phyloP scores from a whole-genome alignment of 2,797 vertebrate species.

The Bothrops alternatus region DNA sequence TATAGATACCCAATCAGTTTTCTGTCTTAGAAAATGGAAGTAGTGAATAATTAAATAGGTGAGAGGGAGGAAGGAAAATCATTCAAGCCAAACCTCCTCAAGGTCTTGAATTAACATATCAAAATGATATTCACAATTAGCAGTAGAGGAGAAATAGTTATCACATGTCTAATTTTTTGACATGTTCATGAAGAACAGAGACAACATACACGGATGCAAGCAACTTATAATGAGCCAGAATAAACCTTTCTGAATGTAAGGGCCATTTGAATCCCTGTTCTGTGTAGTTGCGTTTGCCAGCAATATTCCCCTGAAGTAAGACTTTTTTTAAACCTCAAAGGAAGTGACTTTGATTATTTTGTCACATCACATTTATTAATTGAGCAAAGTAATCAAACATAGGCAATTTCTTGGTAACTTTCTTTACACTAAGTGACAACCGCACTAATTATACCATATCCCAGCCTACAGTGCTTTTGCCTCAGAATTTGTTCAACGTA shows the following conservation, averaged over 20 bases:
- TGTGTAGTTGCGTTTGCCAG: not conserved
- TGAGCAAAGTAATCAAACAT: too few species aligned
- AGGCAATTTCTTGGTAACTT: not conserved
- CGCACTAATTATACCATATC: not conserved
- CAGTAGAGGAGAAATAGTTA: not conserved
- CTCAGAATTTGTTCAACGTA: not conserved
- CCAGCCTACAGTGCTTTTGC: not conserved
- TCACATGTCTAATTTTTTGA: slow-evolving; percentile 27
- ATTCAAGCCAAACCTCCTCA: slow-evolving; percentile 30
- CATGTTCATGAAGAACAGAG: not conserved
- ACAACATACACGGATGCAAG: not conserved
- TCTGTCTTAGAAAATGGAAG: slow-evolving; percentile 11
- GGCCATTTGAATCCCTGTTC: not conserved
- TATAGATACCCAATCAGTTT: slow-evolving; percentile 22
- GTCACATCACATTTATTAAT: not conserved
- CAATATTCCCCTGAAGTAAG: not conserved
- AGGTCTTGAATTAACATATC: slow-evolving; percentile 32
- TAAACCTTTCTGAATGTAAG: not conserved
- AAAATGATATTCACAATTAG: slow-evolving; percentile 34
- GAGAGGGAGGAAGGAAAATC: not conserved
- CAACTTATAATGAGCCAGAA: not conserved
- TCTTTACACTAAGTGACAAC: not conserved
- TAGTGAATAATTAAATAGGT: slow-evolving; percentile 38
- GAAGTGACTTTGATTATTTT: not conserved
- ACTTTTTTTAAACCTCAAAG: not conserved